phyloP scores from a whole-genome alignment of 2,113 vertebrate genomes.

The Osmerus eperlanus region DNA sequence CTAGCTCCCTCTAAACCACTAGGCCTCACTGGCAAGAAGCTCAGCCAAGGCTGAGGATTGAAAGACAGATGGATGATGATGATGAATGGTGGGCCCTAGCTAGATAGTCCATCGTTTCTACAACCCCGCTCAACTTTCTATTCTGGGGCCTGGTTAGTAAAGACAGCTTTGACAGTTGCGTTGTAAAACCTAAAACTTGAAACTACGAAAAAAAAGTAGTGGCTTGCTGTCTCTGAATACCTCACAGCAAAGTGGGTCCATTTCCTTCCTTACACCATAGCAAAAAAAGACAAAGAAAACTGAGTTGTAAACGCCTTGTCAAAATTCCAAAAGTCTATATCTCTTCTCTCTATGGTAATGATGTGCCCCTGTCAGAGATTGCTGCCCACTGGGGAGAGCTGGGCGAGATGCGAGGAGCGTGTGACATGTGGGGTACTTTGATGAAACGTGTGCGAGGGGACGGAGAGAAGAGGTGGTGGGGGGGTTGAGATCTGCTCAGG shows the following conservation, averaged over 20 bases:
- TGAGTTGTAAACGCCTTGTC: slow-evolving; percentile 22
- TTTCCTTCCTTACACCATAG: slow-evolving; percentile 4
- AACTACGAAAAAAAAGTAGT: too few species aligned
- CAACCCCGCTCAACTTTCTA: too few species aligned
- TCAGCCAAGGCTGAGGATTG: neutral
- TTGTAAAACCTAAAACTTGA: too few species aligned
- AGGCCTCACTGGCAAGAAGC: slow-evolving; percentile 10
- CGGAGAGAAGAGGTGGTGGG: too few species aligned
- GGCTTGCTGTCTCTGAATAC: too few species aligned
- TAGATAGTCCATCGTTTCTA: neutral
- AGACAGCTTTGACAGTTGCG: too few species aligned
- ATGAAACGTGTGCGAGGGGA: slow-evolving; percentile 23
- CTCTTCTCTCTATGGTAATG: slow-evolving; percentile 30
- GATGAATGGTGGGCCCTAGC: neutral
- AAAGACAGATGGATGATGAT: slow-evolving; percentile 1
- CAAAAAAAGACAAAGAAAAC: slow-evolving; percentile 24
- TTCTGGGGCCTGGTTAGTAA: too few species aligned
- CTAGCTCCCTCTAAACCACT: slow-evolving; percentile 8
- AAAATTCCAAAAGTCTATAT: slow-evolving; percentile 27
- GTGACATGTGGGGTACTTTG: slow-evolving; percentile 50
- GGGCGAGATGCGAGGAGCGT: slow-evolving; percentile 23
- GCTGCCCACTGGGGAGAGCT: slow-evolving; percentile 33
- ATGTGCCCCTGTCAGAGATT: slow-evolving; percentile 17
- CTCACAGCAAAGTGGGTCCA: neutral
- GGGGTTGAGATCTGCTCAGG: slow-evolving; percentile 23